These are phyloP conservation scores for Cydia splendana DNA, from an alignment of 1,140 invertebrate genomes.

Conservation along the genomic window DNA sequence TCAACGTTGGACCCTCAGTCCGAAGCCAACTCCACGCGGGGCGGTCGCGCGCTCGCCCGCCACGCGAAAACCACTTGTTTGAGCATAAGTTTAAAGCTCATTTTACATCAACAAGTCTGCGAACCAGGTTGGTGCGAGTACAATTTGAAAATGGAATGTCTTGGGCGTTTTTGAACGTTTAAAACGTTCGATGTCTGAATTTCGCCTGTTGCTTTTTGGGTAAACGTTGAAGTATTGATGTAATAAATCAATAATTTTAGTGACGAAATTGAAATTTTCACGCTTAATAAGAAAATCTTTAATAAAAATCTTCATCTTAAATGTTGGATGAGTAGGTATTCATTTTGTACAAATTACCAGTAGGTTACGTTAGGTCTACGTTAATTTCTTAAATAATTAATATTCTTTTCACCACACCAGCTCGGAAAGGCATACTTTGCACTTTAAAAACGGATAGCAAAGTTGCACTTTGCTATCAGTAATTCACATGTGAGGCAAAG, in stretches of 20 bases:
- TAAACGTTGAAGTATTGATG: not conserved
- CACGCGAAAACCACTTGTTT: conserved; percentile 28
- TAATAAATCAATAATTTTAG: not conserved
- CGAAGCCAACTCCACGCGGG: not conserved
- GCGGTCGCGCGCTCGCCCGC: conserved; percentile 7
- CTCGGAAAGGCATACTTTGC: too few species aligned
- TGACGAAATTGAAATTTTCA: too few species aligned
- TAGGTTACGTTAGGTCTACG: too few species aligned
- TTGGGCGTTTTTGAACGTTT: not conserved
- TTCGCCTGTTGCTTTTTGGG: not conserved
- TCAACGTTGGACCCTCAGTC: not conserved
- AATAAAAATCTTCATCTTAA: too few species aligned
- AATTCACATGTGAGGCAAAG: too few species aligned
- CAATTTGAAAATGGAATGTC: conserved; percentile 24
- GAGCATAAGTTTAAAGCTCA: conserved; percentile 1
- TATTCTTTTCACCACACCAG: too few species aligned
- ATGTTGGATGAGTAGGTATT: too few species aligned
- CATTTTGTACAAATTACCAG: too few species aligned
- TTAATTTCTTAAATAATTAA: too few species aligned
- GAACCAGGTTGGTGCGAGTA: conserved; percentile 1
- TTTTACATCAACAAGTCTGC: conserved; percentile 1
- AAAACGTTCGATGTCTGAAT: not conserved
- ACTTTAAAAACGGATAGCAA: too few species aligned
- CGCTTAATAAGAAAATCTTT: too few species aligned
- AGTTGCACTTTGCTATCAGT: too few species aligned